Percentiles rank a stretch among this genome's conserved stretches.
These are phyloP conservation scores for Thecophora atra DNA, from an alignment of 2,888 invertebrate species.

Conservation along the genomic window DNA sequence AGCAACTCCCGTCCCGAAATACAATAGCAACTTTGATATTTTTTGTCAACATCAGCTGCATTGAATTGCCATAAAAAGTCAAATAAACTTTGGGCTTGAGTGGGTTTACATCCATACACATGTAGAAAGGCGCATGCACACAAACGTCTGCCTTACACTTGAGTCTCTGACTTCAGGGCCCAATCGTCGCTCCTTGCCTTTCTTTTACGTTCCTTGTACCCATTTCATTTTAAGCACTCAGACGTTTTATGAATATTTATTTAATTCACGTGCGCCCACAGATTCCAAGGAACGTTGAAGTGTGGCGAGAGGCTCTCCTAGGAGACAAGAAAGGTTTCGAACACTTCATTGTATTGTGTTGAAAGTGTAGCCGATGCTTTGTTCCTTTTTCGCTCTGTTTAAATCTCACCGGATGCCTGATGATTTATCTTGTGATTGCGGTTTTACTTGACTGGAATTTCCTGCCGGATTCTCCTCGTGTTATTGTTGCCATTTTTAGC, in stretches of 20 bases:
- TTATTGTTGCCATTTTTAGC: constrained; percentile 36
- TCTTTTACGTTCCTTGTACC: neutral
- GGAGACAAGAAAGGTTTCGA: neutral
- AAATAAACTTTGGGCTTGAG: constrained; percentile 11
- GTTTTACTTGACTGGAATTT: constrained; percentile 30
- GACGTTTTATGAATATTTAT: constrained; percentile 38
- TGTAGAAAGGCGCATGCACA: too few species aligned
- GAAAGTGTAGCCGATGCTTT: neutral
- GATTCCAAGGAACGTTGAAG: neutral
- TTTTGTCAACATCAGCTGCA: constrained; percentile 29
- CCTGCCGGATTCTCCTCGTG: too few species aligned
- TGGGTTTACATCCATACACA: neutral
- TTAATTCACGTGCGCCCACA: constrained; percentile 33
- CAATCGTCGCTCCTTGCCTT: neutral
- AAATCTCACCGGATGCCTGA: constrained; percentile 34
- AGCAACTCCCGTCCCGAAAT: neutral
- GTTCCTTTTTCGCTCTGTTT: constrained; percentile 9
- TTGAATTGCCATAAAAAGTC: constrained; percentile 33
- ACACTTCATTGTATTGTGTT: constrained; percentile 10
- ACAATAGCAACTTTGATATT: neutral
- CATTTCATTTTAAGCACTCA: constrained; percentile 31
- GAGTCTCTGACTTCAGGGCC: neutral
- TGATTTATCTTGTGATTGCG: constrained; percentile 36
- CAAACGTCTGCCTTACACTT: too few species aligned
- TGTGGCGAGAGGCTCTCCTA: too few species aligned